These are phyloP conservation scores for Spodoptera frugiperda DNA, from an alignment of 1,140 invertebrate genomes.

Conservation along the genomic window DNA sequence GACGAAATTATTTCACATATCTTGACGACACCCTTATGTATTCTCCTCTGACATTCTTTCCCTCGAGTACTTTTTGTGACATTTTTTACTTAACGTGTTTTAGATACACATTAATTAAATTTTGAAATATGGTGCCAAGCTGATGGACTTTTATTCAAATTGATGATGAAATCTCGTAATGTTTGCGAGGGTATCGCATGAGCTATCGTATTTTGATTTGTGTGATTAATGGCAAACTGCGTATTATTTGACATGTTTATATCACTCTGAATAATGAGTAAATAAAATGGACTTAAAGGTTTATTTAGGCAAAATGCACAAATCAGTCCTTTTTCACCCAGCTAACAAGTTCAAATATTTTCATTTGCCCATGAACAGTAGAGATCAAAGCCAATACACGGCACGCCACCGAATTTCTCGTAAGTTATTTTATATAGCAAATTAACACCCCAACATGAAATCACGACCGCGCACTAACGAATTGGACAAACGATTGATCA, in stretches of 20 bases:
- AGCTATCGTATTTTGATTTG: slow-evolving; percentile 31
- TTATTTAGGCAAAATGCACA: not conserved
- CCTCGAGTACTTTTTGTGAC: slow-evolving; percentile 28
- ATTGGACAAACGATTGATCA: slow-evolving; percentile 44
- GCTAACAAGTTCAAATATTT: not conserved
- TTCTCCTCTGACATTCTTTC: slow-evolving; percentile 48
- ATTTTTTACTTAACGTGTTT: slow-evolving; percentile 49
- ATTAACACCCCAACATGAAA: slow-evolving; percentile 39
- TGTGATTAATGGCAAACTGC: slow-evolving; percentile 6
- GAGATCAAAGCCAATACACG: slow-evolving; percentile 1
- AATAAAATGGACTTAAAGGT: not conserved
- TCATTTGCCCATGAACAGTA: slow-evolving; percentile 13
- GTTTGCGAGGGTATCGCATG: slow-evolving; percentile 17
- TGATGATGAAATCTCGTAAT: slow-evolving; percentile 46
- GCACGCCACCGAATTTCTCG: too few species aligned
- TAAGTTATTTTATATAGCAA: slow-evolving; percentile 29
- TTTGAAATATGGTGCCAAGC: slow-evolving; percentile 32
- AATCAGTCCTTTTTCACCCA: not conserved
- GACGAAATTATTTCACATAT: slow-evolving; percentile 61
- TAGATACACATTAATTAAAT: slow-evolving; percentile 51
- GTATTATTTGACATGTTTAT: not conserved
- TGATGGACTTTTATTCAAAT: slow-evolving; percentile 52
- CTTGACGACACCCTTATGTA: slow-evolving; percentile 56
- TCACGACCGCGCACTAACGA: slow-evolving; percentile 22
- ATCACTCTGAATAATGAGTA: not conserved